Conservation (phyloP, 2,113 vertebrate species). For the Macaca nemestrina region DNA sequence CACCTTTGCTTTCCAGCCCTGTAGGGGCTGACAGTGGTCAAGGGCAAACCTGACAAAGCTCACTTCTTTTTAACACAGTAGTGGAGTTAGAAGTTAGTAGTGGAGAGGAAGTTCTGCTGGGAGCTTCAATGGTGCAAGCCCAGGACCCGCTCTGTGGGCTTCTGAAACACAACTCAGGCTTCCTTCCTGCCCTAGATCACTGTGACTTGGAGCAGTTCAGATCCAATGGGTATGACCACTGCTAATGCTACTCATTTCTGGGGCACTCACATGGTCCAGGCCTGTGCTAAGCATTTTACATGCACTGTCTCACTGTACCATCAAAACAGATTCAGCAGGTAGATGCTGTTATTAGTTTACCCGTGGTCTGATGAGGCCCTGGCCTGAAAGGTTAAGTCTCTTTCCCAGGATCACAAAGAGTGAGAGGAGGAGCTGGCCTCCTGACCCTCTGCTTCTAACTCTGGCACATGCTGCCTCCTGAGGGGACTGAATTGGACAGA, state of each 20-base stretch:
- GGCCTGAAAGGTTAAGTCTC: not conserved
- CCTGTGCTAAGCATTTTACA: not conserved
- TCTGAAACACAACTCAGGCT: not conserved
- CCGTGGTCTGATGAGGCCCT: not conserved
- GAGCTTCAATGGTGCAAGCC: not conserved
- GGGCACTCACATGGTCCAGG: not conserved
- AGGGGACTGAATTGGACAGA: not conserved
- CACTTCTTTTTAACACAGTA: not conserved
- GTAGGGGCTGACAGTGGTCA: not conserved
- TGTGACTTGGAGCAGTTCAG: not conserved
- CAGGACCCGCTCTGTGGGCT: not conserved
- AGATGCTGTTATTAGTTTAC: not conserved
- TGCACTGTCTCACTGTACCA: rapidly evolving
- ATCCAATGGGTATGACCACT: not conserved
- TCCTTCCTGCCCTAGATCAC: not conserved
- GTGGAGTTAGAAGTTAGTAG: no score
- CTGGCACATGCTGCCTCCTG: not conserved
- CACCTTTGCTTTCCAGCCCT: not conserved
- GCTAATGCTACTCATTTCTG: rapidly evolving
- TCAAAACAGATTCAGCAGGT: rapidly evolving
- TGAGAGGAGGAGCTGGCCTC: not conserved
- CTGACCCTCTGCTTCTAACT: not conserved
- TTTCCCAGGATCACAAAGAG: not conserved
- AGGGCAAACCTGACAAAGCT: not conserved
- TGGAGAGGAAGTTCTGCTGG: not conserved